phyloP scores from a whole-genome alignment of 1,140 invertebrate genomes.

The Brachionus paranguensis region DNA sequence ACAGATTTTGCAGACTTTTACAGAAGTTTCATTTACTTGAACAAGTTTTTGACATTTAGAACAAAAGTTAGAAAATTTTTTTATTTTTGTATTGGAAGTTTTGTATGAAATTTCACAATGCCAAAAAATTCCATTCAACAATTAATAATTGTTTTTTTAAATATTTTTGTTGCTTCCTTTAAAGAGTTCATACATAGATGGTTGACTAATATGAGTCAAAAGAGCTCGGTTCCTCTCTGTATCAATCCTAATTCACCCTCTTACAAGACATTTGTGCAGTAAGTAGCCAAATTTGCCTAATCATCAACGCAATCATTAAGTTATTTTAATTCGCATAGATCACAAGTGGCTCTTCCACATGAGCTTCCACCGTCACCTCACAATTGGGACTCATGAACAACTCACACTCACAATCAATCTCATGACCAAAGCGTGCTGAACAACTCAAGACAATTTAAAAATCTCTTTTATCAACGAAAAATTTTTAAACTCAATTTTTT shows the following conservation, averaged over 20 bases:
- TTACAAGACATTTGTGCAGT: slow-evolving; percentile 99
- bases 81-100: too few relatives aligned
- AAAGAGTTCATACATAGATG: slow-evolving; percentile 98
- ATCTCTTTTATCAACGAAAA: not conserved
- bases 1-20: too few relatives aligned
- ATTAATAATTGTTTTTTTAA: too few relatives aligned
- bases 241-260: slow-evolving; percentile 98
- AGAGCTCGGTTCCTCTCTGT: slow-evolving; percentile 84
- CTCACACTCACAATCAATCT: not conserved
- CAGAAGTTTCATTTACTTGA: too few relatives aligned
- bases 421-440: not conserved
- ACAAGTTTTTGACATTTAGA: too few relatives aligned
- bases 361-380: slow-evolving; percentile 39
- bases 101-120: too few relatives aligned
- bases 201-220: slow-evolving; percentile 85
- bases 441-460: not conserved
- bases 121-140: slow-evolving; percentile 42
- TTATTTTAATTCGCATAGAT: not conserved
- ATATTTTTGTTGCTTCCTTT: too few relatives aligned
- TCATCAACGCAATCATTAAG: too few relatives aligned
- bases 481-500: not conserved
- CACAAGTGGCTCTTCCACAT: slow-evolving; percentile 31
- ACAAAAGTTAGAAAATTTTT: too few relatives aligned
- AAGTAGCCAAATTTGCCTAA: slow-evolving; percentile 57
- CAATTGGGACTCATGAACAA: slow-evolving; percentile 29